Evolutionary conservation across 1,140 invertebrate species (phyloP), one percentile per base, ranked within the genome.

Genomic region (Condylostylus longicornis): DNA sequence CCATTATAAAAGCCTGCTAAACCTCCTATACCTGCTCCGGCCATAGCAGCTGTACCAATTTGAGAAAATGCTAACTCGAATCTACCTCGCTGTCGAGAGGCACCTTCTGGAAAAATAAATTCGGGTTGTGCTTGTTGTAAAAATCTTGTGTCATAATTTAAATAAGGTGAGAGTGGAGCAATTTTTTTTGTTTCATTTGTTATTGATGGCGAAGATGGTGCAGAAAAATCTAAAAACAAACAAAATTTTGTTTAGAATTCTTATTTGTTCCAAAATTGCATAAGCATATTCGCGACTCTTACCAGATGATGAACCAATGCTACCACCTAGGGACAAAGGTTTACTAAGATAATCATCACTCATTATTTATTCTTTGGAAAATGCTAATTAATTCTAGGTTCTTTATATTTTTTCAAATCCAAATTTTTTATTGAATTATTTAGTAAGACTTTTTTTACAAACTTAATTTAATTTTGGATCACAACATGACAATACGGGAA

Each of bases 51-150:
- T 47, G 77, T 80, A 47, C 91, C 91, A 50, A 96, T 94, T 58
- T 93, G 85, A 42, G 84, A 85, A 58, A 96, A 87, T 12, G 88
- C 87, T 36, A 91, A 63, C 64, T 90, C 85, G 57, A 89, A 85
- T 35, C 84, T 63, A 18, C 83, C 85, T 60, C 85, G 61, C 44
- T 82, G 76, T 50, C 80, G 76, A 19, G 67, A 70, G n/a, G 75
- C 75, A 34, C 83, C 70, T 63, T 94, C 89, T 21, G 87, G 79
- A 50, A 93, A 88, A 49, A 96, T 86, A 51, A 86, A 95, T 66
- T 95, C 86, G 35, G 88, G 86, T 50, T 89, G 82, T 51, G 70
- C 72, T 50, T 74, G 71, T 29, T 77, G 75, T 42, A 91, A 68
- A 57, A 83, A 85, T 20, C 77, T 67, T 19, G 88, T 85, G 62